Base-by-base conservation (phyloP, 2,888 invertebrate genomes). In the Branchellion lobata region DNA sequence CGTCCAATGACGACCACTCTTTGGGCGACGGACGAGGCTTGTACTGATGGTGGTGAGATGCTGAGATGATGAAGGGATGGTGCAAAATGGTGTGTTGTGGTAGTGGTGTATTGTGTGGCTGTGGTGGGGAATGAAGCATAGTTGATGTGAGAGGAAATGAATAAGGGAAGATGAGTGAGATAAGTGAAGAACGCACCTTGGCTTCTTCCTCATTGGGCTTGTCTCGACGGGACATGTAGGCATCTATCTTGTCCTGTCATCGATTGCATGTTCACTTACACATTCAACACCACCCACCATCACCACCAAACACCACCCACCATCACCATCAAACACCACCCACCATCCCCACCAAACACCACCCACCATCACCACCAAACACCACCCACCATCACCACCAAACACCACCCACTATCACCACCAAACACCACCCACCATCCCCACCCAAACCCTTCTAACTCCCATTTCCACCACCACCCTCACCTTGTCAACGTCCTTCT, bases 401-500 rank as follows among this genome's bases (percentile, higher is more conserved):
- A 3, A 18, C 61, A 57, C n/a, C 24, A 5, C 5, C 40, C 40
- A 40, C 40, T 8, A 8, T 14, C 5, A 40, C 40, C 40, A 40
- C 40, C 24, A 5, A 24, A 18, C 24, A 47, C 8, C 61, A 57
- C 5, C n/a, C n/a, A 57, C n/a, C 21, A 57, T 5, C 8, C 5
- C 61, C 5, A 24, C 61, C 61, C 21, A 57, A 8, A 18, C 61
- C 61, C 61, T 14, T n/a, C n/a, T n/a, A 57, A 3, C n/a, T 5
- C 5, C 21, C 61, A 57, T n/a, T 14, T 24, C 21, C 5, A 18
- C 21, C 61, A 18, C 21, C 24, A 24, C 61, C 61, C 21, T 5
- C 24, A 57, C 61, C 21, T 18, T 57, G 88, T 98, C 97, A 31
- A 99, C 94, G 87, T 97, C 96, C 88, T 95, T 95, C 87, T 96